These are phyloP conservation scores for Drosophila grimshawi DNA, from an alignment of 1,140 invertebrate genomes.

Conservation along the genomic window DNA sequence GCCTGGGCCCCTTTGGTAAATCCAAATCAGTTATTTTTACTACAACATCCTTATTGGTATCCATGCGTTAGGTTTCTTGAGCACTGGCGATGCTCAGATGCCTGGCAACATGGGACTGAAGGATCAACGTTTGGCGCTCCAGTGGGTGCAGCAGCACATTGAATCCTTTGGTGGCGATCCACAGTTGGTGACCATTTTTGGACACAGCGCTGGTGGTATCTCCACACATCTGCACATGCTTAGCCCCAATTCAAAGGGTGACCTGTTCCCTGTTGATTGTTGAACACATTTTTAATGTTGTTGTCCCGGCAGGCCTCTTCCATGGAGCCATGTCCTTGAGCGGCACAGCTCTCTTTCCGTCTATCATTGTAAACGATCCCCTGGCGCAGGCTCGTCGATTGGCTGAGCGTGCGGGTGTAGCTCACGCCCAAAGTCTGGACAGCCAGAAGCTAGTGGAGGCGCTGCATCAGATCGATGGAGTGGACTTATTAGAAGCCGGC, in stretches of 20 bases:
- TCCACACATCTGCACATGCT: slow-evolving; percentile 84
- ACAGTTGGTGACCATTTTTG: slow-evolving; percentile 90
- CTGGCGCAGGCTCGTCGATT: slow-evolving; percentile 78
- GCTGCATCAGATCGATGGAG: slow-evolving; percentile 69
- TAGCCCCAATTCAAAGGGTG: slow-evolving; percentile 54
- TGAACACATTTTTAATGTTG: slow-evolving; percentile 44
- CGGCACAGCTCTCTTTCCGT: slow-evolving; percentile 85
- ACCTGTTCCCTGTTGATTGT: slow-evolving; percentile 55
- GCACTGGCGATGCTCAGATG: slow-evolving; percentile 74
- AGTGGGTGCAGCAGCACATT: slow-evolving; percentile 71
- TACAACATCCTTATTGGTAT: neutral
- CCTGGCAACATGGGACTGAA: slow-evolving; percentile 85
- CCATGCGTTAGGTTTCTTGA: slow-evolving; percentile 67
- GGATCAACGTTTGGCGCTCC: slow-evolving; percentile 72
- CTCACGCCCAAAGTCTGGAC: slow-evolving; percentile 14
- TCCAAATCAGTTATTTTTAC: neutral
- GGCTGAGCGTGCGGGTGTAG: slow-evolving; percentile 51
- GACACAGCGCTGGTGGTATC: slow-evolving; percentile 88
- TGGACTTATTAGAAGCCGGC: slow-evolving; percentile 58
- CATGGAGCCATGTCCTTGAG: slow-evolving; percentile 86
- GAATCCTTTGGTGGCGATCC: slow-evolving; percentile 89
- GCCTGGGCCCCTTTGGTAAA: slow-evolving; percentile 85
- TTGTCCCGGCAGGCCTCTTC: slow-evolving; percentile 78
- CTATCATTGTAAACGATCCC: slow-evolving; percentile 85
- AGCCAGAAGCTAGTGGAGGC: slow-evolving; percentile 66